Evolutionary conservation across 1,140 invertebrate genomes (phyloP), one percentile per base, ranked within the genome.

Genomic region (Plutomurus gul): DNA sequence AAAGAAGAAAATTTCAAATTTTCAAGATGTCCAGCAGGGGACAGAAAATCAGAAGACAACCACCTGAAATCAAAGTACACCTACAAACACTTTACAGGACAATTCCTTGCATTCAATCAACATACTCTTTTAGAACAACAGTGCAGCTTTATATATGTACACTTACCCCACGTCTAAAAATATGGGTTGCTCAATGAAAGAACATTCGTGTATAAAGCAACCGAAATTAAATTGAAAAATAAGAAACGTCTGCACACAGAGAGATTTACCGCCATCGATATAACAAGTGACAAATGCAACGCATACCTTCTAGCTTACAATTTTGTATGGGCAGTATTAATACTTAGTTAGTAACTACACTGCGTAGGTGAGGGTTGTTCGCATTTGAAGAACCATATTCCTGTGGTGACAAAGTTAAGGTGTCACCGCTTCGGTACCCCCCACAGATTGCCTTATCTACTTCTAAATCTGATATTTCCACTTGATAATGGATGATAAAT

Each of bases 361-460:
- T 22, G 2, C 7, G 25, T 10, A 25, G 25, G 25, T 22, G 40
- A 39, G 25, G 18, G 5, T 4, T 22, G 11, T 65, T 33, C 27
- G 27, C 3, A 65, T 65, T n/a, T 65, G 70, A 72, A 39, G 33
- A 72, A 39, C 37, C 36, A 72, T 65, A 65, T 72, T 65, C 79
- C 74, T 56, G 79, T 77, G 74, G 79, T 80, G 79, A 80, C 79
- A 80, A 80, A 80, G 51, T 76, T 76, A 56, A 80, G 79, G 79
- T 80, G 79, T 80, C 79, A 80, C 79, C 79, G 75, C 74, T 72
- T 77, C 74, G 56, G 56, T 80, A 72, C 79, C 79, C 75, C 79
- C 79, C 75, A 72, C 30, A 49, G 79, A 25, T 76, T 8, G 22
- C 46, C n/a, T 51, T 80, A 80, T 79, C 73, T 76, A n/a, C 51